These are phyloP conservation scores for Malacoctenus gilli DNA, from an alignment of 2,797 vertebrate species.

Conservation along the genomic window DNA sequence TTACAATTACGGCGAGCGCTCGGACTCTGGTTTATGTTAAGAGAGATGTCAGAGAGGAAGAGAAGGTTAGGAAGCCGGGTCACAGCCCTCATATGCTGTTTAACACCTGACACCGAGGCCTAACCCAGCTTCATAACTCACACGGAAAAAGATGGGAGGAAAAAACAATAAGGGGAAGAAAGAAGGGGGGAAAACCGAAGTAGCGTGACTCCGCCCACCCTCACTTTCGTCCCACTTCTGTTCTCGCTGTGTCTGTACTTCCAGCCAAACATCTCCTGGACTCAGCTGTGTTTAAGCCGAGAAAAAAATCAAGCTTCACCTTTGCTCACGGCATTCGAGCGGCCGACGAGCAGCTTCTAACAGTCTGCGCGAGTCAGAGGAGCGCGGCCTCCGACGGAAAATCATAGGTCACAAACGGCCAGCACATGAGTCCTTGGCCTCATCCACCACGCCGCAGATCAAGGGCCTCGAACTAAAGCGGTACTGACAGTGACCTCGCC, in stretches of 20 bases:
- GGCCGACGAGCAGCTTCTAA: constrained; percentile 69
- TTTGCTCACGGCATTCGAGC: constrained; percentile 53
- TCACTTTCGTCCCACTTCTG: not conserved
- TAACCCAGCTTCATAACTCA: constrained; percentile 51
- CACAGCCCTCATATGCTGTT: constrained; percentile 67
- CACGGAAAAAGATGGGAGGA: constrained; percentile 40
- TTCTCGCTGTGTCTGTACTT: not conserved
- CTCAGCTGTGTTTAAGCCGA: constrained; percentile 10
- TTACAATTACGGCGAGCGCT: constrained; percentile 67
- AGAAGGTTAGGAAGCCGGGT: constrained; percentile 64
- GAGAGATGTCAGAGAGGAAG: constrained; percentile 63
- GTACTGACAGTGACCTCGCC: constrained; percentile 83
- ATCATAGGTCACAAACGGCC: constrained; percentile 62
- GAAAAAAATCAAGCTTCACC: not conserved
- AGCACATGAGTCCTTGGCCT: constrained; percentile 73
- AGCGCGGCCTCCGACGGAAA: constrained; percentile 52
- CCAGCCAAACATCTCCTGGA: constrained; percentile 23
- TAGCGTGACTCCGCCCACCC: not conserved
- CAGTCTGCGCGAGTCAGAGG: constrained; percentile 38
- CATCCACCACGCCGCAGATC: constrained; percentile 77
- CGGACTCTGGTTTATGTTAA: constrained; percentile 61
- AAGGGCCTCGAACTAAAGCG: constrained; percentile 80
- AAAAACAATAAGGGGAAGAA: constrained; percentile 10
- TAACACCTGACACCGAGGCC: constrained; percentile 72
- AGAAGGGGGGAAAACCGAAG: not conserved